phyloP scores from a whole-genome alignment of 2,888 invertebrate species.

The Erebia ligea region DNA sequence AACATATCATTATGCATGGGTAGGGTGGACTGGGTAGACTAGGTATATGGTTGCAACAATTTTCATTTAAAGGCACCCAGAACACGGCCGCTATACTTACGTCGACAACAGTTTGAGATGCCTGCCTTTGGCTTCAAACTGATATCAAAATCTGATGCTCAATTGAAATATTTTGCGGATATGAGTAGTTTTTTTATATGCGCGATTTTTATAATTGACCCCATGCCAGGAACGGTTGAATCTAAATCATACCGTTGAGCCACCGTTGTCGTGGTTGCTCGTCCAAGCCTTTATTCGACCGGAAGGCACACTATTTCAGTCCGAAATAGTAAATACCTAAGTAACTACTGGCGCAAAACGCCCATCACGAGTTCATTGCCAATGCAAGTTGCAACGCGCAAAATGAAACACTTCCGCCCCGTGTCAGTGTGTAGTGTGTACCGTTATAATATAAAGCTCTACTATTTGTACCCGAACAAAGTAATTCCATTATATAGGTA shows the following conservation, averaged over 20 bases:
- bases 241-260: too few species aligned
- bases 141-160: too few species aligned
- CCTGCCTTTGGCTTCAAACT: too few species aligned
- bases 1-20: not conserved
- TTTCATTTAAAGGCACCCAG: too few species aligned
- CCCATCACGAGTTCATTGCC: not conserved
- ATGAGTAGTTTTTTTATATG: too few species aligned
- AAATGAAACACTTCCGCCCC: not conserved
- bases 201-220: not conserved
- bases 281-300: not conserved
- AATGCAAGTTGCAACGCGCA: not conserved
- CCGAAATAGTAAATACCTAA: not conserved
- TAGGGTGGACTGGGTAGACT: too few species aligned
- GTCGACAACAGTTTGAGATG: too few species aligned
- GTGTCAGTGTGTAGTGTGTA: not conserved
- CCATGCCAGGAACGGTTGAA: too few species aligned
- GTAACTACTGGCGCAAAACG: not conserved
- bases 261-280: not conserved
- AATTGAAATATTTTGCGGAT: too few species aligned
- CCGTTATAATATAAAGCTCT: not conserved
- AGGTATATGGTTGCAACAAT: too few species aligned
- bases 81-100: too few species aligned
- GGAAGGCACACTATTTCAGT: not conserved
- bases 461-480: not conserved
- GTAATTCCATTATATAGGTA: not conserved